Base-by-base conservation (phyloP, 1,140 invertebrate genomes). In the Hestina assimilis region DNA sequence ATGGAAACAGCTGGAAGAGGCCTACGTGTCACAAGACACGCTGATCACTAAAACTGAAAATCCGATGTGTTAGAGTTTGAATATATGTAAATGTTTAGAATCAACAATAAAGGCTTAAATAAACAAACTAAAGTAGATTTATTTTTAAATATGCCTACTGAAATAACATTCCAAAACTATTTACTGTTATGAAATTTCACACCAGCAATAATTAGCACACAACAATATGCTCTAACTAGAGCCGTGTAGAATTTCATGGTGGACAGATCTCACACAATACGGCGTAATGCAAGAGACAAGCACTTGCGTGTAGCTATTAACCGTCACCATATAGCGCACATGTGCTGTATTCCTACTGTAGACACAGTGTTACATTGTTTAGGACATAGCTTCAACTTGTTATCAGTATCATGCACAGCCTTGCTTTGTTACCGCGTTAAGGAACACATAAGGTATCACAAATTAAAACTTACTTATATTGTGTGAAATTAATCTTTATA, bases 181-280 rank as follows among this genome's bases (percentile, higher is more conserved):
- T 28, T 35, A 7, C 31, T n/a, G 12, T 35, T 15, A 35, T 35
- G 31, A 35, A 35, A 35, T 28, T 28, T 28, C 31, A 4, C 29
- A 12, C 26, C 4, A n/a, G 19, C 46, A 4, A 48, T 48, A 35
- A 48, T 35, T 35, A 48, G 20, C 8, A 35, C 31, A 38, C 33
- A 11, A 38, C 33, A 38, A 38, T 38, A 38, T 38, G 33, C 11
- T 8, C 46, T 29, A 35, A 48, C 46, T 48, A 48, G 29, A 33
- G 29, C 20, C 19, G 29, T 48, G 23, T 55, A 45, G 42, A 45
- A 28, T 55, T 55, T 55, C 53, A 55, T 33, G 53, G 29, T 55
- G 53, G 42, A 55, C 53, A 46, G 40, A 55, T 55, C 43, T 38
- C 31, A 33, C n/a, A 55, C 53, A 55, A 55, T 46, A 20, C 52